phyloP scores from a whole-genome alignment of 2,113 vertebrate genomes.

The Seriola aureovittata region DNA sequence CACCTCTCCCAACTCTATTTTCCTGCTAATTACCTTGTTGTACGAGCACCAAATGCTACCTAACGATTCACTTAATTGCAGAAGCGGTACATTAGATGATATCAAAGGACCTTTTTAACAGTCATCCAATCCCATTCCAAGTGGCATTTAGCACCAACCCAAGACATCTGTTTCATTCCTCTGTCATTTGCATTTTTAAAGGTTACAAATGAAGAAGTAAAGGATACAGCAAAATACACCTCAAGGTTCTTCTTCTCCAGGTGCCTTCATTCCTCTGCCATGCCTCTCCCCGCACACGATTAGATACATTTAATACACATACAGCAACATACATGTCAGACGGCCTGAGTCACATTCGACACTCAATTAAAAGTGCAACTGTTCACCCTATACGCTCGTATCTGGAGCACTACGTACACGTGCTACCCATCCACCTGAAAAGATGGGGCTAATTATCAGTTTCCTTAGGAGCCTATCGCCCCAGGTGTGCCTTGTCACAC shows the following conservation, averaged over 20 bases:
- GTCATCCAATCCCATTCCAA: slow-evolving; percentile 75
- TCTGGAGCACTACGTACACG: slow-evolving; percentile 17
- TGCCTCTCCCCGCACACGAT: not conserved
- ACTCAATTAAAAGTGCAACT: slow-evolving; percentile 70
- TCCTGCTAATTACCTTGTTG: slow-evolving; percentile 83
- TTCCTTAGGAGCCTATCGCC: slow-evolving; percentile 72
- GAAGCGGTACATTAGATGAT: slow-evolving; percentile 79
- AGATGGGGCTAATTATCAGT: slow-evolving; percentile 81
- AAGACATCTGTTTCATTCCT: slow-evolving; percentile 78
- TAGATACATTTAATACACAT: slow-evolving; percentile 17
- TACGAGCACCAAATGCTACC: slow-evolving; percentile 80
- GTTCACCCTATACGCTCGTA: slow-evolving; percentile 26
- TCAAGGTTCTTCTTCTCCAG: not conserved
- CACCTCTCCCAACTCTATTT: slow-evolving; percentile 76
- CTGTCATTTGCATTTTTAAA: slow-evolving; percentile 83
- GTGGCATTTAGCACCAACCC: slow-evolving; percentile 73
- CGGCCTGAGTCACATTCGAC: slow-evolving; percentile 40
- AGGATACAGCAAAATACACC: slow-evolving; percentile 16
- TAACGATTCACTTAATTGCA: slow-evolving; percentile 83
- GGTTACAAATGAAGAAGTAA: slow-evolving; percentile 68
- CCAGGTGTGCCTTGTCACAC: slow-evolving; percentile 81
- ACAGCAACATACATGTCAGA: slow-evolving; percentile 19
- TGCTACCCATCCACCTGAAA: slow-evolving; percentile 69
- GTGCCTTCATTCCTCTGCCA: slow-evolving; percentile 23
- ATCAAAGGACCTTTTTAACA: slow-evolving; percentile 82